phyloP scores from a whole-genome alignment of 2,113 vertebrate species.

The Dicentrarchus labrax region DNA sequence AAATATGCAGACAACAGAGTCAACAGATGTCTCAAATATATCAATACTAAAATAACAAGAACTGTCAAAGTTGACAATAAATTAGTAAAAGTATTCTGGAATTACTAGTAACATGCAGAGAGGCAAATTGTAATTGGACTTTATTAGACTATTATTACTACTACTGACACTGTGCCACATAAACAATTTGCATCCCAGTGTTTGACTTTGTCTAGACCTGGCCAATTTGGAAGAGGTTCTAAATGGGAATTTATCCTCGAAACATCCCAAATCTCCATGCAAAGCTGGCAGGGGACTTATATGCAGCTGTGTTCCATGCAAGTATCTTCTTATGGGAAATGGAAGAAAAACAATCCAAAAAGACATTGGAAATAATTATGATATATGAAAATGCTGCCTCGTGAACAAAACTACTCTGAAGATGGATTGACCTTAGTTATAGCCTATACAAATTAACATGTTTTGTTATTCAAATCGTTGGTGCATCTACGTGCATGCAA shows the following conservation, averaged over 20 bases:
- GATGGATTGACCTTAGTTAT: not conserved
- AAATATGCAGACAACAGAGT: not conserved
- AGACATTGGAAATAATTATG: not conserved
- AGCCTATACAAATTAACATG: constrained; percentile 39
- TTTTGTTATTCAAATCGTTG: constrained; percentile 70
- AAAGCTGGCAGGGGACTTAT: not conserved
- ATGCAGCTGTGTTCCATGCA: not conserved
- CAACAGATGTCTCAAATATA: not conserved
- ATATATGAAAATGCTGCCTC: not conserved
- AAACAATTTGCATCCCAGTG: too few species aligned
- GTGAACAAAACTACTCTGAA: not conserved
- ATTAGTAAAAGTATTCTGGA: not conserved
- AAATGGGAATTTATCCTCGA: too few species aligned
- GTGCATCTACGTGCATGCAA: not conserved
- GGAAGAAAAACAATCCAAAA: not conserved
- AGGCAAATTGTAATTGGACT: not conserved
- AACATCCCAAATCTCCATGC: too few species aligned
- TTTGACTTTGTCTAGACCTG: too few species aligned
- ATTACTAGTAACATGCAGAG: not conserved
- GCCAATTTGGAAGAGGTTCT: too few species aligned
- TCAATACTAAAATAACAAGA: not conserved
- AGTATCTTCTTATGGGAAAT: not conserved
- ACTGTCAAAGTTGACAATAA: not conserved
- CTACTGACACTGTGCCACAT: too few species aligned
- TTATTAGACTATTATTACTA: too few species aligned